phyloP scores from a whole-genome alignment of 1,140 invertebrate species.

The Drosophila neocordata region DNA sequence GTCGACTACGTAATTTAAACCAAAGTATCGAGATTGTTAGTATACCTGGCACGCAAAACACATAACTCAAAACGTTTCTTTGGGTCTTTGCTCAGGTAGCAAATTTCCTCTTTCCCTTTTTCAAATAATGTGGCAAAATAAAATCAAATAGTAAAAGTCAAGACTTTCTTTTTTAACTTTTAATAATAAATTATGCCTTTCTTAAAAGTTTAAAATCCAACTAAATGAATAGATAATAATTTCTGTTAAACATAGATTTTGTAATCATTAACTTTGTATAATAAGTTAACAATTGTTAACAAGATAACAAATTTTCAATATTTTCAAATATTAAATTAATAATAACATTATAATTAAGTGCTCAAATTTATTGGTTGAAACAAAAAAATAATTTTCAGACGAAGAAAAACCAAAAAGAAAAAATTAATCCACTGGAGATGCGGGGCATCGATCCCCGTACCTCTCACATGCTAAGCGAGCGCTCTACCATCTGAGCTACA shows the following conservation, averaged over 20 bases:
- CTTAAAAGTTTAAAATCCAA: neutral
- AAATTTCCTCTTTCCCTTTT: neutral
- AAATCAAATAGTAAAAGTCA: conserved; percentile 48
- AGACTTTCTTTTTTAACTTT: conserved; percentile 44
- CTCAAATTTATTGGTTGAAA: no score
- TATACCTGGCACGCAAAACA: conserved; percentile 70
- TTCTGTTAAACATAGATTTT: neutral
- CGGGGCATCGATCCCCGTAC: conserved; percentile 91
- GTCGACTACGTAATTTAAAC: conserved; percentile 6
- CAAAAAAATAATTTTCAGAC: no score
- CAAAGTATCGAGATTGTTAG: conserved; percentile 32
- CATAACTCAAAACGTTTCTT: conserved; percentile 71
- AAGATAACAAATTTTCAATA: no score
- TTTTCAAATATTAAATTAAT: no score
- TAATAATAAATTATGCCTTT: conserved; percentile 60
- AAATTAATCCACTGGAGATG: no score
- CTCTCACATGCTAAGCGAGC: conserved; percentile 93
- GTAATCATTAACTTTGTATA: neutral
- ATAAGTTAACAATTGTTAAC: no score
- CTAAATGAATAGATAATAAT: neutral
- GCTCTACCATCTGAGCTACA: conserved; percentile 93
- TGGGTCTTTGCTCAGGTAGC: conserved; percentile 14
- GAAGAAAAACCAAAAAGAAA: no score
- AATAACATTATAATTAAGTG: no score
- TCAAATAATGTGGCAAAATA: conserved; percentile 50